Conservation (phyloP, 2,797 vertebrate species). For the Potorous gilbertii region DNA sequence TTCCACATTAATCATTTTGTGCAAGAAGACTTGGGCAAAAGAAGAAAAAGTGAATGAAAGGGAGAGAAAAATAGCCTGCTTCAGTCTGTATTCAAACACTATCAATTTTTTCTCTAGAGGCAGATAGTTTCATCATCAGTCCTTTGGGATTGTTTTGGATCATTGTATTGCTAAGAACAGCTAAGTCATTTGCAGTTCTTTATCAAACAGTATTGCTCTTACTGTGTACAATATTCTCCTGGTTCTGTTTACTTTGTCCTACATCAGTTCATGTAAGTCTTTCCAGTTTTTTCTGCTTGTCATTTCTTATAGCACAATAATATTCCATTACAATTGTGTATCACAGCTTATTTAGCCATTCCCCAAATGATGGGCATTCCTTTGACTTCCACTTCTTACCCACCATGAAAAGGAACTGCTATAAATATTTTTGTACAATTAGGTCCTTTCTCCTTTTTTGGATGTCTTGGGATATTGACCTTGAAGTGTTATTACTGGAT, state of each 20-base stretch:
- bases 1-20: background rate
- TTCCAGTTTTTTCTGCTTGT: background rate
- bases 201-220: background rate
- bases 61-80: background rate
- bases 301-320: background rate
- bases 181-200: background rate
- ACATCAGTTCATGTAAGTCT: background rate
- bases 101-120: background rate
- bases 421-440: background rate
- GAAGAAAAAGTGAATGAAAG: background rate
- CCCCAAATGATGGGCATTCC: no score
- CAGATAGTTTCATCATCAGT: background rate
- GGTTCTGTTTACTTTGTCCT: background rate
- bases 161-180: background rate
- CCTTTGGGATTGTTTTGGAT: background rate
- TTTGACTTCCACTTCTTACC: no score
- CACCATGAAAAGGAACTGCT: background rate
- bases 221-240: background rate
- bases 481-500: background rate
- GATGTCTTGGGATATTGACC: background rate
- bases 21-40: background rate
- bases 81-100: background rate
- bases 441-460: background rate
- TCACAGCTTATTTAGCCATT: background rate
- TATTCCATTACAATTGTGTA: background rate